Evolutionary conservation across 2,888 invertebrate genomes (phyloP), one percentile per base, ranked within the genome.

Genomic region (Drepana falcataria): DNA sequence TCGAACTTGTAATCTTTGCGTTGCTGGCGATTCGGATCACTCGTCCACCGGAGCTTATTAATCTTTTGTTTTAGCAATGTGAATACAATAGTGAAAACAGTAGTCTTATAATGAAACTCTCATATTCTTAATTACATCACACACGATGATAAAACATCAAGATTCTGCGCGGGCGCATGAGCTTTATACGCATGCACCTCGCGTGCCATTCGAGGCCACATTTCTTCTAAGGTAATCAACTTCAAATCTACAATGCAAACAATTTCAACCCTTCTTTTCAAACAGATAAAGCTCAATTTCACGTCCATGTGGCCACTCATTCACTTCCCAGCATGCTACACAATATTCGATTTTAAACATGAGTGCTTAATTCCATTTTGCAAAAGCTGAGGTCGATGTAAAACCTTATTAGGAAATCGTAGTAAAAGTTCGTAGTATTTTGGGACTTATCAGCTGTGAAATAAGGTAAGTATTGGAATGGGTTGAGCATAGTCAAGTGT

Each of bases 221-320:
- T 85, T 85, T 85, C 85, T 86, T 84, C 73, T 77, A 77, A 83
- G 84, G 85, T 83, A 78, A 85, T 77, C 87, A 79, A 83, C 74
- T 83, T 64, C 53, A 60, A 48, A 56, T 35, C 47, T 34, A 3
- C 6, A 2, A 35, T 37, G 9, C 58, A 65, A 60, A 49, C 52
- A 3, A 73, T 64, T 66, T 54, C 69, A 54, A 60, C 60, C 63
- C 64, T 63, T 75, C 76, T n/a, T 0, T 0, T 0, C 5, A 7
- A 48, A 1, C 0, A 0, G 3, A 54, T 74, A 73, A 60, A 57
- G 66, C 48, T 54, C 49, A 65, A 57, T 61, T 9, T 51, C 0
- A 33, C 40, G 3, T 51, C 40, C 40, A 41, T 6, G 40, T 7
- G 5, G 3, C 33, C 40, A 33, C 33, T 51, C 51, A 51, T 51